Conservation (phyloP, 2,888 invertebrate species). For the Sthenelais limicola region DNA sequence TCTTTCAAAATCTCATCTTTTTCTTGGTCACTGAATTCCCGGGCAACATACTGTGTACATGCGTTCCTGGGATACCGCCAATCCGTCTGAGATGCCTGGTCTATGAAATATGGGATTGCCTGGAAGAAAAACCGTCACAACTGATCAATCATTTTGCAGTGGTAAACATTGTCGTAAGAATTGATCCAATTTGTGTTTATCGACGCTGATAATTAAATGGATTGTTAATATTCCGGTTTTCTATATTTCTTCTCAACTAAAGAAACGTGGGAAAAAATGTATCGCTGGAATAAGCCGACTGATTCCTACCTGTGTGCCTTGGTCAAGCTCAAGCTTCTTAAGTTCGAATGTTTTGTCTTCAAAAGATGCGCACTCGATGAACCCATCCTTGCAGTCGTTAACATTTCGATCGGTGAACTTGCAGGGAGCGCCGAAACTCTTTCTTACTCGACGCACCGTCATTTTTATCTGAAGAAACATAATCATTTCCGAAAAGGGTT, state of each 20-base stretch:
- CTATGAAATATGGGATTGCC: conserved; percentile 66
- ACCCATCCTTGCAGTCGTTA: conserved; percentile 68
- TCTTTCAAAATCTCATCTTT: conserved; percentile 56
- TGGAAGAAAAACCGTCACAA: conserved; percentile 52
- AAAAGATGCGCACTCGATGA: conserved; percentile 65
- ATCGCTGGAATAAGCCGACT: no score
- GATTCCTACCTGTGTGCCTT: conserved; percentile 64
- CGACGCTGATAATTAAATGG: no score
- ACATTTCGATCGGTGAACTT: conserved; percentile 68
- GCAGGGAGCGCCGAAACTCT: conserved; percentile 65
- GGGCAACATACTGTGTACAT: conserved; percentile 68
- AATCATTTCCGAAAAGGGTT: no score
- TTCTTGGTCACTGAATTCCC: conserved; percentile 65
- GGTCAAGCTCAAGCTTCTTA: conserved; percentile 66
- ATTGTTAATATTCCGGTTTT: not conserved
- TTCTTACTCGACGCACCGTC: conserved; percentile 56
- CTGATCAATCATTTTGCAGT: no score
- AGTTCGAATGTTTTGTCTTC: conserved; percentile 68
- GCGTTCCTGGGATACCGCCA: conserved; percentile 71
- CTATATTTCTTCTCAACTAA: not conserved
- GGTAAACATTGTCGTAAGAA: no score
- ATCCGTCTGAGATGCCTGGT: conserved; percentile 66
- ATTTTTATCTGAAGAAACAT: conserved; percentile 60
- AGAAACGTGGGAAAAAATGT: no score
- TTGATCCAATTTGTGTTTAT: no score